These are phyloP conservation scores for Semnornis frantzii DNA, from an alignment of 2,113 vertebrate genomes.

Conservation along the genomic window DNA sequence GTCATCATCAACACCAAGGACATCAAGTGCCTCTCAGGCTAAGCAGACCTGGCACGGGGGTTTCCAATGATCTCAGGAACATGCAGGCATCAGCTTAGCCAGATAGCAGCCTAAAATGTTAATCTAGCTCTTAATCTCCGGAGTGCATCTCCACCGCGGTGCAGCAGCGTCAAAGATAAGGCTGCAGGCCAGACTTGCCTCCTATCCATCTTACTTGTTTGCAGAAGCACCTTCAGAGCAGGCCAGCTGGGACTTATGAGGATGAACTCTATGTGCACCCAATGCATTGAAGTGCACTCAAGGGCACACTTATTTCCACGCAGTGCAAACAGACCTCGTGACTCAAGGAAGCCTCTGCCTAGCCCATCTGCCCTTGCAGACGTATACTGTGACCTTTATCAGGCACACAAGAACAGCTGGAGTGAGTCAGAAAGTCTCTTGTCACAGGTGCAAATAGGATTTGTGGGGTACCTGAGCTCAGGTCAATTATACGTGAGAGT, in stretches of 20 bases:
- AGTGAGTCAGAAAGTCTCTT: background rate
- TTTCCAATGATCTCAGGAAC: background rate
- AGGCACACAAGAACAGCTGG: background rate
- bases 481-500: background rate
- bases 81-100: background rate
- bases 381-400: background rate
- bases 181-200: background rate
- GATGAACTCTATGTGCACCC: background rate
- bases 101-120: background rate
- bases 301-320: background rate
- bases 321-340: background rate
- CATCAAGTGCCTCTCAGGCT: background rate
- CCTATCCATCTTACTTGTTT: background rate
- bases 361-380: background rate
- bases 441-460: background rate
- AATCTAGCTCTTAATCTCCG: background rate
- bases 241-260: background rate
- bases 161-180: background rate
- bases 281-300: background rate
- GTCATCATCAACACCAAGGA: background rate
- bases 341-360: background rate
- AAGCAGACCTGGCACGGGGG: background rate
- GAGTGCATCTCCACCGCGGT: background rate
- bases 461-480: background rate
- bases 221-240: background rate